Conservation (phyloP, 2,888 invertebrate genomes). For the Agrilus biguttatus region DNA sequence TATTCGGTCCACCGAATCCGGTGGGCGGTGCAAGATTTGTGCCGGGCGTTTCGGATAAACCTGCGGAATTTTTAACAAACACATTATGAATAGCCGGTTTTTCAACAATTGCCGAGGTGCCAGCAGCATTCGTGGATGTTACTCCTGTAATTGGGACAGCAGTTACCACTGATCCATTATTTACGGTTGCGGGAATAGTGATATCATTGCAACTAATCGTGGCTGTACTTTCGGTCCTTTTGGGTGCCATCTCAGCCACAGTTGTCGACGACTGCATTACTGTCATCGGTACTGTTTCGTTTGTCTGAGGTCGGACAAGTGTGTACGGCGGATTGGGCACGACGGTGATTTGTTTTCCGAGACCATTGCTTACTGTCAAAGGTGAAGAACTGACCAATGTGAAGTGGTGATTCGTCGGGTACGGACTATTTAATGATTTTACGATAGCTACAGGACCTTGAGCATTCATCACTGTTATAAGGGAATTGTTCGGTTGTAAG, state of each 20-base stretch:
- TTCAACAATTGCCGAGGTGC: conserved; percentile 12
- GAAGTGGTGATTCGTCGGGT: conserved; percentile 24
- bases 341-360: conserved; percentile 25
- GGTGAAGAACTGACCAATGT: conserved; percentile 26
- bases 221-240: conserved; percentile 4
- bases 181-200: neutral
- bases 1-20: conserved; percentile 1
- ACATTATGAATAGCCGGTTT: conserved; percentile 26
- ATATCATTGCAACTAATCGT: neutral
- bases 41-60: conserved; percentile 8
- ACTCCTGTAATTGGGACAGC: neutral
- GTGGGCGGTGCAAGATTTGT: conserved; percentile 5
- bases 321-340: conserved; percentile 28
- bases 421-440: conserved; percentile 24
- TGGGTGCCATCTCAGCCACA: conserved; percentile 4
- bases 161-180: conserved; percentile 5
- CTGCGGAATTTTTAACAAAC: conserved; percentile 27
- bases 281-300: conserved; percentile 7
- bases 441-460: conserved; percentile 27
- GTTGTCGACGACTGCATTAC: conserved; percentile 3
- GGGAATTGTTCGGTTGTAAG: conserved; percentile 21
- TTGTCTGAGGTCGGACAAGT: conserved; percentile 23
- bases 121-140: neutral
- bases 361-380: conserved; percentile 21
- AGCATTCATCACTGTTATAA: conserved; percentile 29